Evolutionary conservation across 2,888 invertebrate genomes (phyloP).

Genomic region (Polydrusus cervinus): DNA sequence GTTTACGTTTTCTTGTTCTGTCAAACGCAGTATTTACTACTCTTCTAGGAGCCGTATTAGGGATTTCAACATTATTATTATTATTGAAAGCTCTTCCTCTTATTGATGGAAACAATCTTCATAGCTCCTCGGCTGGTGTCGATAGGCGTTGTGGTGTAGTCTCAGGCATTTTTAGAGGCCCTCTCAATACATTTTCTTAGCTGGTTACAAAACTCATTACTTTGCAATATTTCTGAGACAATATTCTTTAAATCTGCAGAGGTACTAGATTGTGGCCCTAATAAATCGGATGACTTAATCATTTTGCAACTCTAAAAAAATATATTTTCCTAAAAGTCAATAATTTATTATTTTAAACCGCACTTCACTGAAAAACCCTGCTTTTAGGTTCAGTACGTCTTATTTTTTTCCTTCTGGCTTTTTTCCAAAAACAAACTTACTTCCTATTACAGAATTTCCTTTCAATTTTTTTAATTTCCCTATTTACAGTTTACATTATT

Average conservation of each 20-base stretch:
- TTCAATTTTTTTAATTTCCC: too few relatives aligned
- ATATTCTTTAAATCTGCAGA: constrained; percentile 7
- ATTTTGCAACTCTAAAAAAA: constrained; percentile 1
- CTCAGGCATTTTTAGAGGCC: neutral
- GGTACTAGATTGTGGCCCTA: constrained; percentile 4
- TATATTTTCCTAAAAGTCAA: neutral
- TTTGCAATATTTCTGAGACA: constrained; percentile 7
- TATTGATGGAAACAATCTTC: constrained; percentile 7
- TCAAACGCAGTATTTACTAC: neutral
- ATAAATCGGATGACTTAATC: neutral
- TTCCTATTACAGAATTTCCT: too few relatives aligned
- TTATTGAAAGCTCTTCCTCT: neutral
- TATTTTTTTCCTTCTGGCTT: too few relatives aligned
- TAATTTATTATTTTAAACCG: too few relatives aligned
- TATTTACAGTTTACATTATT: too few relatives aligned
- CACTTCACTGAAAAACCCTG: too few relatives aligned
- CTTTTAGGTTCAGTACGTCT: too few relatives aligned
- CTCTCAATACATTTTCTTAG: constrained; percentile 3
- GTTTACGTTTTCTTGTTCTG: constrained; percentile 2
- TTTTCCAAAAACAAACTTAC: too few relatives aligned
- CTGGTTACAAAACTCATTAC: constrained; percentile 6
- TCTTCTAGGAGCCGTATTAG: constrained; percentile 5
- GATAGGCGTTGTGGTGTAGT: constrained; percentile 1
- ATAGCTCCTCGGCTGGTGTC: constrained; percentile 6
- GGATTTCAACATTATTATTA: constrained; percentile 2